A percentile compares a stretch with the other conserved stretches of the same genome.
These are phyloP conservation scores for Drosophila austrosaltans DNA, from an alignment of 2,888 invertebrate species.

Conservation along the genomic window DNA sequence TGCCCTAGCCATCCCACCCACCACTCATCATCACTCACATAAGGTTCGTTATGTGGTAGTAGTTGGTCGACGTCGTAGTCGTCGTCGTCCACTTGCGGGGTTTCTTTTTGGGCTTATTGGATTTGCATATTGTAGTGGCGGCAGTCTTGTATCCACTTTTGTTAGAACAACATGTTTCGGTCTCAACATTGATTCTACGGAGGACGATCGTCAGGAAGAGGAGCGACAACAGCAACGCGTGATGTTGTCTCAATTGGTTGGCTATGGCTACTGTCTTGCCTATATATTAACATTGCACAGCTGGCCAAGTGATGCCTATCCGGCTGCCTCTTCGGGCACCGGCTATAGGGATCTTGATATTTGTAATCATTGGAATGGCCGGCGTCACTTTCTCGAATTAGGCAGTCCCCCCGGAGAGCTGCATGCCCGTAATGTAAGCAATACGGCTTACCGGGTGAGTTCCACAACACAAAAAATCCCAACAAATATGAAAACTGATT, in stretches of 20 bases:
- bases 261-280: constrained; percentile 62
- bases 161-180: constrained; percentile 61
- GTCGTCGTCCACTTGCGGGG: constrained; percentile 51
- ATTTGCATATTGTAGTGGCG: constrained; percentile 59
- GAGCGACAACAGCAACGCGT: constrained; percentile 17
- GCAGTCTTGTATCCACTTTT: constrained; percentile 71
- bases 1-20: constrained; percentile 26
- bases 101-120: constrained; percentile 69
- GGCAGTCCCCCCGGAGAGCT: constrained; percentile 83
- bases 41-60: constrained; percentile 39
- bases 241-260: constrained; percentile 53
- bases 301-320: constrained; percentile 70
- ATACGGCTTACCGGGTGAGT: constrained; percentile 82
- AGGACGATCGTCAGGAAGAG: constrained; percentile 1
- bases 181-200: constrained; percentile 25
- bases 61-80: constrained; percentile 17
- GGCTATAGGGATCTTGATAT: constrained; percentile 82
- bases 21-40: constrained; percentile 16
- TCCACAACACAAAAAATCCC: not conserved
- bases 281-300: constrained; percentile 50
- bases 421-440: constrained; percentile 82
- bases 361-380: constrained; percentile 83
- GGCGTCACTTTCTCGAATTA: constrained; percentile 83
- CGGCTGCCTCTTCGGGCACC: constrained; percentile 61
- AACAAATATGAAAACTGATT: too few species aligned